A percentile compares a stretch with the other conserved stretches of the same genome.
Evolutionary conservation across 2,888 invertebrate genomes (phyloP).

Genomic region (Trichopoda pennipes): DNA sequence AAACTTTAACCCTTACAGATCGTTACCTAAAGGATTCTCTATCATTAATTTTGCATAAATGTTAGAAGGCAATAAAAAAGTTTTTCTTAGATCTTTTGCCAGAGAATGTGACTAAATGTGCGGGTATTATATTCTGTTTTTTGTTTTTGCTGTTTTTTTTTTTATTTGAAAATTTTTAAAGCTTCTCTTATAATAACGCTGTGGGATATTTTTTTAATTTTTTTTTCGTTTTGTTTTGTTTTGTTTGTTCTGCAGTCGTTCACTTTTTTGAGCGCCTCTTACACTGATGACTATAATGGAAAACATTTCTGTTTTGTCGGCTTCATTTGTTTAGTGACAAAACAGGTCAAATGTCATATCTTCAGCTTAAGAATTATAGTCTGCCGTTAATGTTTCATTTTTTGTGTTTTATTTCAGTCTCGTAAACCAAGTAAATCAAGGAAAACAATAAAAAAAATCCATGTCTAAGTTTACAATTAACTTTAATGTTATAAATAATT

Average conservation of each 20-base stretch:
- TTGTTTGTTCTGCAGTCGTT: slow-evolving; percentile 34
- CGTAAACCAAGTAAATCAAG: neutral
- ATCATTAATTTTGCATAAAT: slow-evolving; percentile 68
- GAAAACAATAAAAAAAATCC: slow-evolving; percentile 1
- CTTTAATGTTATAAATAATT: slow-evolving; percentile 55
- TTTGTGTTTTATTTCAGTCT: neutral
- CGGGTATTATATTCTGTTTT: slow-evolving; percentile 65
- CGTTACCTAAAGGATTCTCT: slow-evolving; percentile 62
- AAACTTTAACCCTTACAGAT: slow-evolving; percentile 64
- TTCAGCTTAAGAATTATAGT: slow-evolving; percentile 59
- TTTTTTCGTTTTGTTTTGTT: slow-evolving; percentile 2
- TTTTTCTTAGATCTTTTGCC: slow-evolving; percentile 46
- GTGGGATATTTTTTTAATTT: slow-evolving; percentile 58
- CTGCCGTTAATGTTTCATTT: slow-evolving; percentile 11
- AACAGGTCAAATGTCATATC: slow-evolving; percentile 65
- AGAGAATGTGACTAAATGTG: slow-evolving; percentile 51
- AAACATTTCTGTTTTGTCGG: slow-evolving; percentile 56
- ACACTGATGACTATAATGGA: slow-evolving; percentile 32
- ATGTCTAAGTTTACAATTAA: slow-evolving; percentile 51
- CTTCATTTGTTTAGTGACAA: slow-evolving; percentile 61
- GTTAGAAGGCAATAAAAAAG: slow-evolving; percentile 46
- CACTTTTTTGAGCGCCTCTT: slow-evolving; percentile 7
- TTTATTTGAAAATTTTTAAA: slow-evolving; percentile 19
- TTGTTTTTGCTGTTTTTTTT: slow-evolving; percentile 10
- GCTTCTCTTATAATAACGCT: slow-evolving; percentile 53